These are phyloP conservation scores for Disparrhopalites patrizii DNA, from an alignment of 2,888 invertebrate genomes.

Conservation along the genomic window DNA sequence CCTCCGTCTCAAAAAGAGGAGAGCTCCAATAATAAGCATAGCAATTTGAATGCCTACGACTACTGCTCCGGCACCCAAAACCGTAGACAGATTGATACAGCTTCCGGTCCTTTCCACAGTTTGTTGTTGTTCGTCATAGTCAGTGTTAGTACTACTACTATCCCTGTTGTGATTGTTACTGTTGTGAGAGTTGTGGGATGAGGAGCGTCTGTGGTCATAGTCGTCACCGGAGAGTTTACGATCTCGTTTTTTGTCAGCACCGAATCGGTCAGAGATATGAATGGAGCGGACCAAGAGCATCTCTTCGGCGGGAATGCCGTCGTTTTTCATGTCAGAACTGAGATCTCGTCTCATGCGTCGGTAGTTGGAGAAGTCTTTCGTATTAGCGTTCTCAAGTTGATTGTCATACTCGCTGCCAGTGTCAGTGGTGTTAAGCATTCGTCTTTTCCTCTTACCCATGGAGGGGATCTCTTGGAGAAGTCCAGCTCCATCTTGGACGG, in stretches of 20 bases:
- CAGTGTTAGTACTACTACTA: too few relatives aligned
- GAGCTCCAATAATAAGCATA: conserved; percentile 68
- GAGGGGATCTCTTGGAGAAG: conserved; percentile 77
- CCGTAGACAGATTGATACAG: conserved; percentile 73
- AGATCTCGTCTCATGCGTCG: conserved; percentile 43
- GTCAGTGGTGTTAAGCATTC: conserved; percentile 53
- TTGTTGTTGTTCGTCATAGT: conserved; percentile 51
- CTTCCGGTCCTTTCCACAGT: conserved; percentile 52
- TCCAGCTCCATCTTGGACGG: conserved; percentile 75
- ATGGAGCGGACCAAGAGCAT: conserved; percentile 84
- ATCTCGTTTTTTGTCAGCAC: conserved; percentile 63
- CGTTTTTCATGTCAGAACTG: conserved; percentile 35
- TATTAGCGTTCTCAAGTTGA: conserved; percentile 43
- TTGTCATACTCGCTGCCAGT: conserved; percentile 37
- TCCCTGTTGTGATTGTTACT: too few relatives aligned
- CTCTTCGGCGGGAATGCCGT: conserved; percentile 59
- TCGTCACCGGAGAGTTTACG: conserved; percentile 40
- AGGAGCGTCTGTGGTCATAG: not conserved
- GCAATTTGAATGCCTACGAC: conserved; percentile 83
- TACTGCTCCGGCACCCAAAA: conserved; percentile 78
- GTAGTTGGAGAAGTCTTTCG: conserved; percentile 28
- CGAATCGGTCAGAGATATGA: conserved; percentile 88
- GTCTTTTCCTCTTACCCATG: conserved; percentile 73
- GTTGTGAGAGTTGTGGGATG: conserved; percentile 14
- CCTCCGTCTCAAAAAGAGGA: conserved; percentile 84